A percentile compares a stretch with the other conserved stretches of the same genome.
Evolutionary conservation across 2,797 vertebrate species (phyloP).

Genomic region (Meriones psammophilus): DNA sequence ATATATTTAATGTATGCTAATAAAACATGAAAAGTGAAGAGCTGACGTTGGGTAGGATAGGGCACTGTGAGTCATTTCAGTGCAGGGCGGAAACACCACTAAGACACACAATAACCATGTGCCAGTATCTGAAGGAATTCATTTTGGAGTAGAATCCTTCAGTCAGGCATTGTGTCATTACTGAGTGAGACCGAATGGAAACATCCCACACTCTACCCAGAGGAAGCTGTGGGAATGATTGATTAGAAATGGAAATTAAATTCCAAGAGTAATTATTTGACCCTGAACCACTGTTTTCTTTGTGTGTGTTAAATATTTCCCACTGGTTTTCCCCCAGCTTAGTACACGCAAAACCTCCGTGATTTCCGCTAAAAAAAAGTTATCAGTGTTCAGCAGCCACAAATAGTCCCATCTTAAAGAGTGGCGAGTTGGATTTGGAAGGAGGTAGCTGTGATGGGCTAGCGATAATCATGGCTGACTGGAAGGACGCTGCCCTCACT

Average conservation of each 20-base stretch:
- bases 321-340: not conserved
- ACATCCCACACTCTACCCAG: no score
- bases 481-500: not conserved
- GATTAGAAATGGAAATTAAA: conserved; percentile 15
- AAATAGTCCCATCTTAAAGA: not conserved
- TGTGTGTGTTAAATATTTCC: not conserved
- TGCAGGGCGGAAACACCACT: not conserved
- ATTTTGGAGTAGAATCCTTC: not conserved
- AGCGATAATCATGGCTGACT: not conserved
- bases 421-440: not conserved
- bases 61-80: not conserved
- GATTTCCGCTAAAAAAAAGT: not conserved
- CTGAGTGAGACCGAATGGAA: not conserved
- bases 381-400: not conserved
- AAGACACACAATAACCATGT: not conserved
- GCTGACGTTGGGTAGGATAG: not conserved
- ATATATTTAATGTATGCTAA: not conserved
- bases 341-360: not conserved
- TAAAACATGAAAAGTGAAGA: not conserved
- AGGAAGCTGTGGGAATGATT: not conserved
- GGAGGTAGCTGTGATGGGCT: conserved; percentile 15
- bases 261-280: conserved; percentile 33
- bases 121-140: not conserved
- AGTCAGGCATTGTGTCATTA: not conserved
- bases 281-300: not conserved